These are phyloP conservation scores for Sogatella furcifera DNA, from an alignment of 1,140 invertebrate species.

Conservation along the genomic window DNA sequence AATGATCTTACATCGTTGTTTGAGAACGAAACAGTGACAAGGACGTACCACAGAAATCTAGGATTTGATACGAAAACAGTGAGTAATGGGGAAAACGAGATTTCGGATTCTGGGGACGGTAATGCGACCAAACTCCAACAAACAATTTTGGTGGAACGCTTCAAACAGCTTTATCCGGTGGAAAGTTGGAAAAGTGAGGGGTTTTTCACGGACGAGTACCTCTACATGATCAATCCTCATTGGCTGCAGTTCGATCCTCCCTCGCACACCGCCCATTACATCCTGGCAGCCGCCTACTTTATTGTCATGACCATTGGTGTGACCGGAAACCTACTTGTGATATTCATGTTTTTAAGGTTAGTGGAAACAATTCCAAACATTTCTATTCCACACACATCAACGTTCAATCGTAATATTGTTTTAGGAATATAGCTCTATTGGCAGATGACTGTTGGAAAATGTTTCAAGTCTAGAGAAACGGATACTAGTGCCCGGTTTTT, in stretches of 20 bases:
- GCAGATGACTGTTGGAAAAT: too few relatives aligned
- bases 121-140: not conserved
- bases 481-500: too few relatives aligned
- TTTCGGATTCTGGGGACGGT: not conserved
- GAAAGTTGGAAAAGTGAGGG: slow-evolving; percentile 37
- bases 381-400: too few relatives aligned
- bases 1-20: too few relatives aligned
- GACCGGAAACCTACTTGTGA: slow-evolving; percentile 50
- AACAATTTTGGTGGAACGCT: slow-evolving; percentile 17
- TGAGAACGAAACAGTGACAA: too few relatives aligned
- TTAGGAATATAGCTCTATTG: too few relatives aligned
- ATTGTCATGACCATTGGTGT: slow-evolving; percentile 46
- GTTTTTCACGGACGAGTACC: slow-evolving; percentile 42
- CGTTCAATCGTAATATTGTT: too few relatives aligned
- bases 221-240: slow-evolving; percentile 48
- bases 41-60: too few relatives aligned
- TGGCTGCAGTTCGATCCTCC: slow-evolving; percentile 53
- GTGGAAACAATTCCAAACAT: slow-evolving; percentile 14
- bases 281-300: slow-evolving; percentile 43
- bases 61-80: too few relatives aligned
- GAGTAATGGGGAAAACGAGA: too few relatives aligned
- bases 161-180: slow-evolving; percentile 37
- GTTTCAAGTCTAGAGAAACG: too few relatives aligned
- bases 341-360: slow-evolving; percentile 53
- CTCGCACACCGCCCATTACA: slow-evolving; percentile 37